These are phyloP conservation scores for Drosophila pandora DNA, from an alignment of 1,140 invertebrate genomes.

Conservation along the genomic window DNA sequence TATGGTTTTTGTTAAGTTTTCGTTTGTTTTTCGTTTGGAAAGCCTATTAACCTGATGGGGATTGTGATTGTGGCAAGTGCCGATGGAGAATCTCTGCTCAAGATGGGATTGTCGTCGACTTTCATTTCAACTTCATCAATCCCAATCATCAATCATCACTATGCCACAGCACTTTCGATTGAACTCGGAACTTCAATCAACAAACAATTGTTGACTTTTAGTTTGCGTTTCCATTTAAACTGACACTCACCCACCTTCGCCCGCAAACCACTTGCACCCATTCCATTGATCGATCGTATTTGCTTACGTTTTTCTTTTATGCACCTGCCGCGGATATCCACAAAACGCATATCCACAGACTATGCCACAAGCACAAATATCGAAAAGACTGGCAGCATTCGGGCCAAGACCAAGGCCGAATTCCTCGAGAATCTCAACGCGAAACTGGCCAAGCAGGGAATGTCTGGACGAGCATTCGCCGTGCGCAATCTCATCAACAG, in stretches of 20 bases:
- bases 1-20: constrained; percentile 20
- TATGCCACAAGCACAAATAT: constrained; percentile 83
- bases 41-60: constrained; percentile 30
- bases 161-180: constrained; percentile 16
- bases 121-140: constrained; percentile 53
- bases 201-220: constrained; percentile 24
- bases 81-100: constrained; percentile 10
- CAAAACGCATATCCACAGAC: constrained; percentile 58
- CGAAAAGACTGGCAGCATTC: constrained; percentile 83
- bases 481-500: constrained; percentile 88
- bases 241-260: not conserved
- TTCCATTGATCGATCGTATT: constrained; percentile 40
- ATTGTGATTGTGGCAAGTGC: constrained; percentile 44
- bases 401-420: constrained; percentile 84
- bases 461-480: constrained; percentile 85
- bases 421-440: constrained; percentile 91
- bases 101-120: constrained; percentile 14
- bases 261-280: not conserved
- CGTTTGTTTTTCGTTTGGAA: constrained; percentile 12
- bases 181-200: constrained; percentile 7
- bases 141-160: constrained; percentile 26
- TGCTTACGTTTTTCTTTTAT: constrained; percentile 57
- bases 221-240: constrained; percentile 30
- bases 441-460: constrained; percentile 88
- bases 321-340: constrained; percentile 26